Evolutionary conservation across 2,797 vertebrate species (phyloP), one percentile per base, ranked within the genome.

Genomic region (Borostomias antarcticus): DNA sequence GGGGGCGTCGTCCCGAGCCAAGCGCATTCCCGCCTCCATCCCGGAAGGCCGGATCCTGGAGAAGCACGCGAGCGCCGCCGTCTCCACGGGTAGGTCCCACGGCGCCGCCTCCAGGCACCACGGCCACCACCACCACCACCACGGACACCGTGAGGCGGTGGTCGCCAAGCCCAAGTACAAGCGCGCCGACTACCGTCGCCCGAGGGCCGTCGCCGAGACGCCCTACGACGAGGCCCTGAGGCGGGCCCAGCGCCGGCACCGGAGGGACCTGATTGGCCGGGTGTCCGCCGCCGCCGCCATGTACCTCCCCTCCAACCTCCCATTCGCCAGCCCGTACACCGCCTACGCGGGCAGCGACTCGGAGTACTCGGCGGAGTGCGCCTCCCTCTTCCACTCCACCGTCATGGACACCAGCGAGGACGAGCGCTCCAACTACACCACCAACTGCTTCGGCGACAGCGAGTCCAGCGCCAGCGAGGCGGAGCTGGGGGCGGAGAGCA

Each of bases 401-500:
- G 94, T 98, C 43, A 82, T 94, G 81, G 96, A 97, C 91, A 97
- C 95, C 2, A 98, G 95, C 0, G 96, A 98, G 78, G 96, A 98
- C 0, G 96, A 97, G 68, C 84, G 80, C 62, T 98, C 96, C 85
- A 95, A 96, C 86, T 97, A 95, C 79, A 98, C 95, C 30, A 94
- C 93, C 1, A 98, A 97, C 87, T 91, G 96, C 89, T 98, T 98
- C 53, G 96, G 95, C 50, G 97, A 98, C 90, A 95, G 95, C 0
- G 97, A 98, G 78, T 97, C 95, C 0, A 95, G 96, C 25, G 81
- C 89, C 70, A 96, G 94, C 0, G 95, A 96, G 73, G 92, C 87
- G 28, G 94, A 94, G 29, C 93, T 94, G 7, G 91, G 89, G 5
- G 94, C 92, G 30, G 95, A 94, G 78, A 95, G 93, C 84, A 92